Evolutionary conservation across 2,888 invertebrate species (phyloP).

Genomic region (Sarcophaga caerulescens): DNA sequence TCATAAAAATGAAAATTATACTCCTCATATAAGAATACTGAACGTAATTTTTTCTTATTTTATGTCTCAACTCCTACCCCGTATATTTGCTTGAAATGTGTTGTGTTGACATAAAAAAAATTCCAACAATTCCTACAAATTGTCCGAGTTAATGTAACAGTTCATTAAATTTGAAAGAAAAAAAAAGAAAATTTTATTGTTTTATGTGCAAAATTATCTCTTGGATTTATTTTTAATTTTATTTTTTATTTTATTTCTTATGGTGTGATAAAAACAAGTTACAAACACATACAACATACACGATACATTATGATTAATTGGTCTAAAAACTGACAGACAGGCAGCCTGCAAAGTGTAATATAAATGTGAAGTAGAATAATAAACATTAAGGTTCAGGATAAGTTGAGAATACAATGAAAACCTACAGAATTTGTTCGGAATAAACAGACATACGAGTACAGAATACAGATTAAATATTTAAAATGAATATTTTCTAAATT

Average conservation of each 20-base stretch:
- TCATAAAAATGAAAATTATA: not conserved
- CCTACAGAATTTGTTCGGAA: no score
- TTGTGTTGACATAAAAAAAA: constrained; percentile 6
- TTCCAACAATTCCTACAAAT: constrained; percentile 15
- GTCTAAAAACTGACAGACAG: not conserved
- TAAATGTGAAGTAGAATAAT: no score
- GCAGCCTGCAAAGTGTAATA: no score
- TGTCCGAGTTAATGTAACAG: constrained; percentile 33
- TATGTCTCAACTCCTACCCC: not conserved
- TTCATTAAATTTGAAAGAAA: constrained; percentile 28
- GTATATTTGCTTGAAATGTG: not conserved
- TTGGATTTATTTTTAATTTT: not conserved
- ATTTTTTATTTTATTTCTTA: constrained; percentile 4
- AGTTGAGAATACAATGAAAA: no score
- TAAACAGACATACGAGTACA: no score
- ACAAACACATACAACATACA: constrained; percentile 13
- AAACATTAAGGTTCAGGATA: no score
- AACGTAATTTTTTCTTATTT: no score
- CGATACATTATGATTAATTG: constrained; percentile 40
- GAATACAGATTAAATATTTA: no score
- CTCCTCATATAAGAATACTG: no score
- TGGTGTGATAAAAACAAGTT: constrained; percentile 28
- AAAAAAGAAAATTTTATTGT: no score
- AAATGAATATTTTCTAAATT: no score
- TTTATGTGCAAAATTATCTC: not conserved